Conservation (phyloP, 2,888 invertebrate species). For the Leucophenga montana region DNA sequence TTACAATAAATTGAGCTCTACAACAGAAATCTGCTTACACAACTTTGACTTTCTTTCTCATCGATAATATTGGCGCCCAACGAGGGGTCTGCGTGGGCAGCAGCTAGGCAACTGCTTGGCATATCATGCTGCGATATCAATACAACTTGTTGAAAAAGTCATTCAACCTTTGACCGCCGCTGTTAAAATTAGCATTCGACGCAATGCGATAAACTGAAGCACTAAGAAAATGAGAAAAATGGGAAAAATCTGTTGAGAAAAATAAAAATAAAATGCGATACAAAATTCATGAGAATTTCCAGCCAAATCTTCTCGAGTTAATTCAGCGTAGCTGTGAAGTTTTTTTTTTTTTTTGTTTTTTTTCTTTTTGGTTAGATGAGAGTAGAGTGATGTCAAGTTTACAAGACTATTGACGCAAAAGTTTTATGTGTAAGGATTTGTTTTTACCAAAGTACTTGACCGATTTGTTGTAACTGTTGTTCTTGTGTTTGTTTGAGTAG, state of each 20-base stretch:
- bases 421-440: constrained; percentile 5
- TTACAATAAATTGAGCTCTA: background rate
- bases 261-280: background rate
- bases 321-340: background rate
- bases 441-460: constrained; percentile 10
- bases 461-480: background rate
- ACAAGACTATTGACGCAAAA: constrained; percentile 6
- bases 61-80: background rate
- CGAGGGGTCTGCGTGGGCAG: too few species aligned
- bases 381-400: background rate
- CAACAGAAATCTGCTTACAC: background rate
- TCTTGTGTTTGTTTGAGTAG: background rate
- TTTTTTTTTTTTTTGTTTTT: too few species aligned
- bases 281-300: constrained; percentile 6
- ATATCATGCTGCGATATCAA: background rate
- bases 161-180: constrained; percentile 8
- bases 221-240: background rate
- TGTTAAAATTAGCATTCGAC: constrained; percentile 19
- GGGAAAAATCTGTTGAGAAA: background rate
- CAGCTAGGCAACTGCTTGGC: background rate
- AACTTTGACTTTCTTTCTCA: background rate
- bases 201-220: background rate
- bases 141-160: constrained; percentile 25
- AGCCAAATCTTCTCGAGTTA: constrained; percentile 19
- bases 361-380: background rate